Base-by-base conservation (phyloP, 1,140 invertebrate species). In the Sminthurinus signatus region DNA sequence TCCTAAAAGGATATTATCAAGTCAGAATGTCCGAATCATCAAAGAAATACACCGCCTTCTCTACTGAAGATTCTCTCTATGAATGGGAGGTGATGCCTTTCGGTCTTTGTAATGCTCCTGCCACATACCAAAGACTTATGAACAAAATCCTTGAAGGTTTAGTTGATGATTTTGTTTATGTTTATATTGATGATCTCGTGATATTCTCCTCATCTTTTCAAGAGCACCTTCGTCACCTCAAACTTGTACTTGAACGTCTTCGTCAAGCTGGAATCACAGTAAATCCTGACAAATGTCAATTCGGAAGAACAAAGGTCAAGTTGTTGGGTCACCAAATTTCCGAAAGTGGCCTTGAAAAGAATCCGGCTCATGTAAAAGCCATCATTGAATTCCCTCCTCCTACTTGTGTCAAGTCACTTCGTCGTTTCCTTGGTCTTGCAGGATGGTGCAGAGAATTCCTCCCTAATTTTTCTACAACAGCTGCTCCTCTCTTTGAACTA, bases 141-240 rank as follows among this genome's bases (percentile, higher is more conserved):
- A 15, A 36, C 15, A 8, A 8, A 36, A 15, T 36, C 15, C 67
- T 80, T 1, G 4, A 70, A 28, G 76, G 68, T 19, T 51, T 63
- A 52, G 8, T 63, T 50, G 55, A 76, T 10, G 69, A 73, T 32
- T 80, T 76, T 59, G 62, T 29, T 52, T 71, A 75, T 50, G 71
- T 75, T 0, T 83, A 80, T 66, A 55, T 83, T 0, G 81, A 83
- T 65, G 82, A 83, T 67, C 75, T 85, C 28, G 70, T 82, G 1
- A 69, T 83, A 3, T 78, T 73, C 43, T 76, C 73, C 0, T 61
- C 52, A 25, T 43, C 21, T 25, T 58, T 62, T 32, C 63, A 73
- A 17, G 60, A 75, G 64, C 77, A 78, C 57, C 21, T 58, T 0
- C 1, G 62, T 10, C 73, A 76, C 27, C 17, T 69, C 14, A 2